These are phyloP conservation scores for Schizaphis graminum DNA, from an alignment of 2,888 invertebrate genomes.

Conservation along the genomic window DNA sequence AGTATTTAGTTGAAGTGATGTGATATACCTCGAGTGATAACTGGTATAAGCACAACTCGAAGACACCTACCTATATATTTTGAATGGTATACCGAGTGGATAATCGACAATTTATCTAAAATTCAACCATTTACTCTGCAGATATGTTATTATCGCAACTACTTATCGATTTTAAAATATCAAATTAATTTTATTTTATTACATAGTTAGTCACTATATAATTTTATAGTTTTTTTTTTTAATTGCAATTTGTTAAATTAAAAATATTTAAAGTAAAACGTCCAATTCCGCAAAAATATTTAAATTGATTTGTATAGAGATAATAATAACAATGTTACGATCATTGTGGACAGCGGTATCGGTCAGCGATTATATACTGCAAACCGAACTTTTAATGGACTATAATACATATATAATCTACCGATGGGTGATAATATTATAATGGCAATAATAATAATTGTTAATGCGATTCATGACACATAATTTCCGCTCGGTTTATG, in stretches of 20 bases:
- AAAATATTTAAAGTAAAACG: neutral
- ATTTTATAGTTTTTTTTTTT: neutral
- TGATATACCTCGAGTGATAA: neutral
- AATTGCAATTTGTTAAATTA: neutral
- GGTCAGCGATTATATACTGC: neutral
- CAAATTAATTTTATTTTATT: neutral
- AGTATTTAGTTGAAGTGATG: neutral
- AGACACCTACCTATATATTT: neutral
- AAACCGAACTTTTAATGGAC: neutral
- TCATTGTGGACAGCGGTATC: neutral
- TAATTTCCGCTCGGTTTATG: slow-evolving; percentile 17
- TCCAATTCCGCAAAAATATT: neutral
- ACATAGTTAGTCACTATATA: neutral
- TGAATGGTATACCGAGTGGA: neutral
- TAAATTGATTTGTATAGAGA: neutral
- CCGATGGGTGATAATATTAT: neutral
- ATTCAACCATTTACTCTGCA: neutral
- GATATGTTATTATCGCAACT: neutral
- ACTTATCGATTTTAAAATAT: neutral
- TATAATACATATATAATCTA: neutral
- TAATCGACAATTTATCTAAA: neutral
- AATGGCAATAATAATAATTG: neutral
- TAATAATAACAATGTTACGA: neutral
- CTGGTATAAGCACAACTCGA: too few relatives aligned
- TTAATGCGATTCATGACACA: neutral